Evolutionary conservation across 2,797 vertebrate species (phyloP).

Genomic region (Linurgus olivaceus): DNA sequence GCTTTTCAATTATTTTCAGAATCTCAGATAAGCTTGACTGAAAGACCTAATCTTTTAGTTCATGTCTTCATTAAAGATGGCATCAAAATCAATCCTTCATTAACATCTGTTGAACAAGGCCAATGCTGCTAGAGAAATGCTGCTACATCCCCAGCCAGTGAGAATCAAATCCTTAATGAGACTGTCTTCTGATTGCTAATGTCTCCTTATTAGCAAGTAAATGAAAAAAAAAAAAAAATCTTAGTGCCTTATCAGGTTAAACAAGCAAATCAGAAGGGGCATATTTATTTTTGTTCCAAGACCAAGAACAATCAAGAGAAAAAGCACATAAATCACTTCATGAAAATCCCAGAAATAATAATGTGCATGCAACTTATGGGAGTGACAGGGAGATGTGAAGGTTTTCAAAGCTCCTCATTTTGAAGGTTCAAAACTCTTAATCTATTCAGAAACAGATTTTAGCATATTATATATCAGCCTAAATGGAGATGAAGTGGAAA

Average conservation of each 20-base stretch:
- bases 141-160: not conserved
- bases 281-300: slow-evolving; percentile 4
- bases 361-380: not conserved
- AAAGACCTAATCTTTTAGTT: slow-evolving; percentile 12
- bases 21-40: slow-evolving; percentile 9
- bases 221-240: not conserved
- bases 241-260: not conserved
- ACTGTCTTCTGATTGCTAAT: not conserved
- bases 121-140: not conserved
- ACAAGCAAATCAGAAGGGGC: not conserved
- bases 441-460: not conserved
- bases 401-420: not conserved
- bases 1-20: slow-evolving; percentile 39
- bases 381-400: not conserved
- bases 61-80: not conserved
- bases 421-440: not conserved
- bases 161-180: slow-evolving; percentile 2
- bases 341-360: not conserved
- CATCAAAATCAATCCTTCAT: slow-evolving; percentile 39
- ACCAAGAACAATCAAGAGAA: not conserved
- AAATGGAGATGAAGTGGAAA: not conserved
- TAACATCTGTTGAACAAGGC: slow-evolving; percentile 2
- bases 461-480: not conserved
- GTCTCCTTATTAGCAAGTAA: not conserved
- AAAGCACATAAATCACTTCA: not conserved